Percentiles rank a stretch among this genome's conserved stretches.
These are phyloP conservation scores for Andrena bicolor DNA, from an alignment of 2,888 invertebrate genomes.

Conservation along the genomic window DNA sequence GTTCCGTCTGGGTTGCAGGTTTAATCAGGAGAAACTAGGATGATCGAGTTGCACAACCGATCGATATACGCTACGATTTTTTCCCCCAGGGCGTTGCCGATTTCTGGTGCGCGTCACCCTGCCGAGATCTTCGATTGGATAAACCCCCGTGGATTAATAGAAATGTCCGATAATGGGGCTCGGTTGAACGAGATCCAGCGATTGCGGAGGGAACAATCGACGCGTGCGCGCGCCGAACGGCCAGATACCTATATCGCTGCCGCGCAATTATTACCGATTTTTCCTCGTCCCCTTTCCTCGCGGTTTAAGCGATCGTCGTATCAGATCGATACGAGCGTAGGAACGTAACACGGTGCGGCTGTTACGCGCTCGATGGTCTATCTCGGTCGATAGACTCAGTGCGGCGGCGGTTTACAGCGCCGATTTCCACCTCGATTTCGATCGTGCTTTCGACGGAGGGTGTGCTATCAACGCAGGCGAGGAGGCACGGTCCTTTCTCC, in stretches of 20 bases:
- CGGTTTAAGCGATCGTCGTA: constrained; percentile 6
- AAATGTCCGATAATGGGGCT: constrained; percentile 13
- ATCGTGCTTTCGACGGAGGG: no score
- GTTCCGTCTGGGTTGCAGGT: not conserved
- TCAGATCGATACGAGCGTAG: constrained; percentile 6
- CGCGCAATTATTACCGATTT: not conserved
- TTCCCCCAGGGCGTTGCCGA: not conserved
- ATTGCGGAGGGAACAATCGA: not conserved
- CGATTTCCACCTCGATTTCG: not conserved
- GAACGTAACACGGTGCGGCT: constrained; percentile 13
- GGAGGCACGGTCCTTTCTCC: not conserved
- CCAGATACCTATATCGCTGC: not conserved
- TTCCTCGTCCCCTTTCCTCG: not conserved
- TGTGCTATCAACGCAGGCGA: not conserved
- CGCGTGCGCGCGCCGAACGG: not conserved
- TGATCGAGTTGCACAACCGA: constrained; percentile 29
- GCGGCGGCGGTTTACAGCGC: not conserved
- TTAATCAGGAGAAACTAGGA: constrained; percentile 24
- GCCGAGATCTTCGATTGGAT: constrained; percentile 18
- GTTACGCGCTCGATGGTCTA: constrained; percentile 7
- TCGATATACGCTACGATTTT: not conserved
- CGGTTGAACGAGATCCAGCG: not conserved
- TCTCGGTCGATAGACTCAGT: not conserved
- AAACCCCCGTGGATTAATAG: constrained; percentile 10
- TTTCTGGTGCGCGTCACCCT: constrained; percentile 4